Base-by-base conservation (phyloP, 2,113 vertebrate genomes). In the Petrocephalus microphthalmus region DNA sequence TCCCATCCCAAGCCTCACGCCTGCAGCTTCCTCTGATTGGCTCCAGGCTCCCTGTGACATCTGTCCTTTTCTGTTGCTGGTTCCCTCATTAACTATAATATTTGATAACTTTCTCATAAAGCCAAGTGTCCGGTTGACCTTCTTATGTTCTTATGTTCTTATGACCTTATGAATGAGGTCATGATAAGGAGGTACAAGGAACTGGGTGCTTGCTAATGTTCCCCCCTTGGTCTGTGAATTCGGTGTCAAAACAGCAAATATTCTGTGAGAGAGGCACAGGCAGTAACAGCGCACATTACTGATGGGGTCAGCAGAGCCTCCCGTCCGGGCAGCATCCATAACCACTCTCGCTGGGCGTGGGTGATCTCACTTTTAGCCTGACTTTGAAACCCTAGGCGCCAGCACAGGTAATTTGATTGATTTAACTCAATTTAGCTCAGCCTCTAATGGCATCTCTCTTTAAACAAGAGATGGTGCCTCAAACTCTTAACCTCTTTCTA, bases 351-450 rank as follows among this genome's bases (percentile, higher is more conserved):
- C 56, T 37, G 37, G 11, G 54, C 1, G 25, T 45, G 56, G 33
- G 11, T 13, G 33, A 0, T 86, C 33, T 25, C 54, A 60, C 85
- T n/a, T 22, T 60, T 25, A 86, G 33, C 10, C 25, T 57, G 33
- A 86, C 85, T 57, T 64, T 86, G 85, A 60, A 86, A 60, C 33
- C 7, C 25, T 56, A 86, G 33, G 54, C 85, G 7, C 37, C 54
- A 45, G 56, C 56, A 60, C 29, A 86, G 56, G 33, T 60, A 60
- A 86, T 86, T n/a, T 45, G 56, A 60, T 86, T 37, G 85, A 86
- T 86, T 29, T 86, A 64, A 60, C 37, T 64, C 33, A 86, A 22
- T 86, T 86, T 86, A n/a, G 17, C 42, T 20, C 85, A 64, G 56
- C 33, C 51, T 45, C 85, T 60, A 60, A 86, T 86, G 84, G 37